Base-by-base conservation (phyloP, 2,888 invertebrate genomes). In the Hanleya hanleyi region DNA sequence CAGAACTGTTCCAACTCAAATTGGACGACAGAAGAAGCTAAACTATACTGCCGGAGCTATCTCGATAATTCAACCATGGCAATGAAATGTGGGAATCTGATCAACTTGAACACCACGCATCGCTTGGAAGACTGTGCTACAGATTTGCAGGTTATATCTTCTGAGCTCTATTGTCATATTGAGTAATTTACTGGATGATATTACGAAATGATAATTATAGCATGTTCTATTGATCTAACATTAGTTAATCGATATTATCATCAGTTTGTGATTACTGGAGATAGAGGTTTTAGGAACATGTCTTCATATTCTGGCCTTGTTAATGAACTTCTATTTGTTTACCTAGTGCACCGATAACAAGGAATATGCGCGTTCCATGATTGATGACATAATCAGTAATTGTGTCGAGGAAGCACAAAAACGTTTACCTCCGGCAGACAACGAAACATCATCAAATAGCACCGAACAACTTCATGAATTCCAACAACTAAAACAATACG, bases 361-460 rank as follows among this genome's bases (percentile, higher is more conserved):
- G 1, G 57, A 22, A 15, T 57, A 57, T 29, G 57, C 57, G 15
- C 57, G 57, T 15, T 57, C 57, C 1, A 57, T 57, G 57, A 57
- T 57, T 29, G 57, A 57, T 57, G 57, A 57, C 57, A 57, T 57
- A 22, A 57, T 57, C 57, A 57, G 57, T 57, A 7, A 57, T 26
- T 57, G 57, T 57, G 57, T 57, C 22, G 57, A 57, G 57, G 57
- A 57, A 29, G 57, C 29, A 4, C 57, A 57, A 32, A 57, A 57
- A 57, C 57, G 29, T 4, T 4, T 29, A 22, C 41, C 41, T 9
- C 18, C 41, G 9, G 1, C 5, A 4, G 1, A 22, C 1, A 22
- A 57, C 15, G 26, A 12, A 22, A 57, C 22, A 15, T 18, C 18
- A n/a, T 29, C 57, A 18, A 57, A 2, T 26, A 22, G 22, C 2